Base-by-base conservation (phyloP, 2,888 invertebrate genomes). In the Orgyia antiqua region DNA sequence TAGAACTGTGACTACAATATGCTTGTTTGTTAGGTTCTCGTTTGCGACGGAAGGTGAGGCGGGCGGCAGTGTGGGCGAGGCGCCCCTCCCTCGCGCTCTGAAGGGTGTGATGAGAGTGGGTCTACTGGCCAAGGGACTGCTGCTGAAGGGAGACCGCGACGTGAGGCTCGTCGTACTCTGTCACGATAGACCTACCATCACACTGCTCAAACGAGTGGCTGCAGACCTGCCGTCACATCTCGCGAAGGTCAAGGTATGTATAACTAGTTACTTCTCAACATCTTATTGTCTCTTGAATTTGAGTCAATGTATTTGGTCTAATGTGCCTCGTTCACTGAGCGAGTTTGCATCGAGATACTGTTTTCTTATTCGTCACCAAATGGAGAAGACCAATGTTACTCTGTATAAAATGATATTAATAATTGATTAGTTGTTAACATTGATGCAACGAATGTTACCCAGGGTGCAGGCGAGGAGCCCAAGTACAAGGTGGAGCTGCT, bases 41-140 rank as follows among this genome's bases (percentile, higher is more conserved):
- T 15, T 7, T n/a, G 19, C 19, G 19, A 19, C 6, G 5, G 19
- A 4, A 8, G 10, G 5, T 10, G 10, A 10, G 10, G 13, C 5
- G 12, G 6, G 13, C 3, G 9, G 33, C 50, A 84, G 82, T n/a
- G 64, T 82, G 82, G 65, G 82, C 82, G 24, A 17, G 29, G 90
- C 44, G 87, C 83, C 35, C 32, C 74, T 36, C 67, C 87, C 34
- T 49, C 91, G 98, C 39, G 91, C 95, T 49, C 87, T 99, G 25
- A 96, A 97, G 74, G 98, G 98, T 37, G 98, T 98, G 13, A 97
- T 98, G 97, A 92, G 98, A 43, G 97, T 98, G 25, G 98, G 98
- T 31, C 93, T 94, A 65, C 71, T 84, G 40, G 84, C 83, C 63
- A 80, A 83, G 73, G 95, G 97, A 21, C 89, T 99, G 39, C 88